A percentile compares a stretch with the other conserved stretches of the same genome.
Evolutionary conservation across 2,797 vertebrate genomes (phyloP).

Genomic region (Oophaga sylvatica): DNA sequence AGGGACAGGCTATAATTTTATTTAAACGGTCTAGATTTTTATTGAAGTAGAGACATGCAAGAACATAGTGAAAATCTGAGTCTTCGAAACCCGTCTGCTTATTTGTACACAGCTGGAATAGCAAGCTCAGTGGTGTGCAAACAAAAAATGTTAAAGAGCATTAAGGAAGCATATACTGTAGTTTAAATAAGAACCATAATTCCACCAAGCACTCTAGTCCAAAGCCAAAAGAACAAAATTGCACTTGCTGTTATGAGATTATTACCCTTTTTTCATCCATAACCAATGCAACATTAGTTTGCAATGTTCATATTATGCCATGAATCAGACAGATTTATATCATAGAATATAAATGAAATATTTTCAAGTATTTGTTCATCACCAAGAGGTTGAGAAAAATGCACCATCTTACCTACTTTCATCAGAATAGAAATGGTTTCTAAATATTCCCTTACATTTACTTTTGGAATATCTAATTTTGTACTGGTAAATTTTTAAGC

Average conservation of each 20-base stretch:
- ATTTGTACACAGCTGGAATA: not conserved
- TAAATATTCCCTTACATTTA: not conserved
- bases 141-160: not conserved
- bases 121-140: not conserved
- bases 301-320: not conserved
- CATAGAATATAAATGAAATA: not conserved
- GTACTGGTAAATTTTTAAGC: not conserved
- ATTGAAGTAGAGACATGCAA: not conserved
- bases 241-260: not conserved
- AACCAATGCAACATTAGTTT: not conserved
- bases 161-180: not conserved
- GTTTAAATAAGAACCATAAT: not conserved
- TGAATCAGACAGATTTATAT: not conserved
- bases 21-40: not conserved
- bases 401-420: not conserved
- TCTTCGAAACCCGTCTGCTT: not conserved
- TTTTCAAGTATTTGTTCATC: not conserved
- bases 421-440: not conserved
- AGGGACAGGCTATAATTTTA: not conserved
- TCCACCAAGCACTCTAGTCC: not conserved
- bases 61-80: not conserved
- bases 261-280: not conserved
- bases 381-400: no score
- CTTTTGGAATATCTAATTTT: not conserved
- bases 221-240: not conserved